Conservation (phyloP, 2,797 vertebrate genomes). For the Gymnothorax reevesii region DNA sequence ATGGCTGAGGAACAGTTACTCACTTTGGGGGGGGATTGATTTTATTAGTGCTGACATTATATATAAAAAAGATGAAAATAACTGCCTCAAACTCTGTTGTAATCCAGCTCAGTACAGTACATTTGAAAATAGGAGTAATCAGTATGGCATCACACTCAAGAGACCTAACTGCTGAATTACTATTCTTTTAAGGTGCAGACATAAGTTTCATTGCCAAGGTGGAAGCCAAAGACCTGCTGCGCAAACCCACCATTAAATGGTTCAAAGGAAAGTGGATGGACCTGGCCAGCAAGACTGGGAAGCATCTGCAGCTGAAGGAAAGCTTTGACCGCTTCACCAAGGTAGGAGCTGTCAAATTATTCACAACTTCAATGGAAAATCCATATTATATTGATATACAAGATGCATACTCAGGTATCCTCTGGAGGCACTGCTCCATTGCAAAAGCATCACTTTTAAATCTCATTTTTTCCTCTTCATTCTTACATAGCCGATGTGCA, state of each 20-base stretch:
- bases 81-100: background rate
- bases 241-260: conserved; percentile 94
- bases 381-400: conserved; percentile 22
- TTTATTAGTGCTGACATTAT: background rate
- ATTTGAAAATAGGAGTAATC: background rate
- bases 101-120: background rate
- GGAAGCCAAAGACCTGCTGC: conserved; percentile 94
- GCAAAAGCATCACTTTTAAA: background rate
- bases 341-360: conserved; percentile 66
- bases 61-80: background rate
- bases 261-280: conserved; percentile 99
- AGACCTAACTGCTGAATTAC: background rate
- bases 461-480: background rate
- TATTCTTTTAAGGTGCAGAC: conserved; percentile 79
- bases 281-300: conserved; percentile 95
- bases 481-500: background rate
- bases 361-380: background rate
- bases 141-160: background rate
- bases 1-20: background rate
- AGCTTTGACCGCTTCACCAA: conserved; percentile 89
- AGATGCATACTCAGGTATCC: background rate
- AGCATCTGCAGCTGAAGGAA: conserved; percentile 95
- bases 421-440: background rate
- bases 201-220: conserved; percentile 93
- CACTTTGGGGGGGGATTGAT: background rate